Evolutionary conservation across 1,140 invertebrate species (phyloP).

Genomic region (Cheumatopsyche charites): DNA sequence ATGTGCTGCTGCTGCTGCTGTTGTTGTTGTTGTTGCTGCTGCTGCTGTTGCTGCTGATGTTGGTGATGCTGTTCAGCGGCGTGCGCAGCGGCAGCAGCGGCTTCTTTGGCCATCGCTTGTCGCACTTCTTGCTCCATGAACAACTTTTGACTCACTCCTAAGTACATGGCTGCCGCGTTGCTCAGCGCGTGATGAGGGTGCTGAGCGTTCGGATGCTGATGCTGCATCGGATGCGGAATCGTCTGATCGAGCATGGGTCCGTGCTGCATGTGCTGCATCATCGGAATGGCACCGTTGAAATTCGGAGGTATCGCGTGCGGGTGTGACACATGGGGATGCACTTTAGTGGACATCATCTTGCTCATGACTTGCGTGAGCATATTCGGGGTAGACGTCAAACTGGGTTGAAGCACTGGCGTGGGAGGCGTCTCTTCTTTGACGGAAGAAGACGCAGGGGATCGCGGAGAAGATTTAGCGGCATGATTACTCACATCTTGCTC

Average conservation of each 20-base stretch:
- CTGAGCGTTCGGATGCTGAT: constrained; percentile 53
- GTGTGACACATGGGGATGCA: constrained; percentile 64
- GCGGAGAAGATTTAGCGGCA: constrained; percentile 60
- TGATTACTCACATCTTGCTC: constrained; percentile 58
- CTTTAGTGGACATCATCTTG: constrained; percentile 71
- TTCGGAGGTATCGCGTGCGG: constrained; percentile 60
- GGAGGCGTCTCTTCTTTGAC: constrained; percentile 64
- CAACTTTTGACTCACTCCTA: constrained; percentile 73
- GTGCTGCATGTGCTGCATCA: constrained; percentile 65
- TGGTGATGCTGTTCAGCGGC: constrained; percentile 59
- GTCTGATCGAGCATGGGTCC: constrained; percentile 58
- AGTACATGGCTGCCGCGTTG: constrained; percentile 76
- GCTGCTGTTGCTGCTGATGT: constrained; percentile 64
- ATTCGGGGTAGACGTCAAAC: constrained; percentile 59
- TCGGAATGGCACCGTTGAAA: constrained; percentile 62
- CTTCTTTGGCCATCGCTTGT: constrained; percentile 67
- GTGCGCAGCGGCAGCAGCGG: constrained; percentile 63
- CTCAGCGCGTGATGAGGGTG: constrained; percentile 65
- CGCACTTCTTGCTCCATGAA: constrained; percentile 77
- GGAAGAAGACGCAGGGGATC: constrained; percentile 66
- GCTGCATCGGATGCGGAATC: constrained; percentile 50
- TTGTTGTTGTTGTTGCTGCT: constrained; percentile 60
- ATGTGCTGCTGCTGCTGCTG: constrained; percentile 54
- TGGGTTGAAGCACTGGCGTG: constrained; percentile 56
- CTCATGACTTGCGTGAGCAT: constrained; percentile 72